Base-by-base conservation (phyloP, 92 coral and sea anemone species). In the Zoanthus gigantus region DNA sequence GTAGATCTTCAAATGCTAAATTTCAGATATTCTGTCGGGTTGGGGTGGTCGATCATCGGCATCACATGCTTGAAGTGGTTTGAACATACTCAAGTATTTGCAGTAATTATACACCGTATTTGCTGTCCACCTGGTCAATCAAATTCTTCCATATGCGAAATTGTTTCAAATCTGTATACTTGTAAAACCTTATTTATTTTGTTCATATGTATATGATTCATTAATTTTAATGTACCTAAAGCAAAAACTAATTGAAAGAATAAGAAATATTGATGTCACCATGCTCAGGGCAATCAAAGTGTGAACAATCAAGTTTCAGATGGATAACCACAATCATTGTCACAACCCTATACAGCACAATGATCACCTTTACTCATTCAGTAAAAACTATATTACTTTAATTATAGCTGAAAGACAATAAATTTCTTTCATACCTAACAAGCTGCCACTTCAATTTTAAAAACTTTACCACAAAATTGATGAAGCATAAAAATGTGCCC, bases 271-370 rank as follows among this genome's bases (percentile, higher is more conserved):
- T 71, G 74, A 32, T 71, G 48, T 71, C 48, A 71, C 74, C 45
- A 9, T 29, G 74, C 74, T 32, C 45, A 45, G 17, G 0, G 74
- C 74, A 17, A 31, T 71, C 47, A 17, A 71, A n/a, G 45, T 31
- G 48, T 15, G 15, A 28, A 28, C 45, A 68, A 37, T 68, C 14
- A 14, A 68, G 46, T 67, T n/a, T 67, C 37, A 28, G n/a, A 67
- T 30, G 37, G 29, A 67, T n/a, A 5, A 75, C 57, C 23, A 6
- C 32, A 17, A 3, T 76, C 58, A 76, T 76, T 76, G n/a, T 76
- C 81, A 52, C 46, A 76, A 28, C 81, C 65, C 67, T n/a, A 76
- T 1, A 52, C 81, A 58, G 65, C 23, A 58, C 65, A 58, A 58
- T 58, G 65, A 58, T 15, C n/a, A 58, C 0, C 65, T 58, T 58